These are phyloP conservation scores for Microchrysa polita DNA, from an alignment of 2,888 invertebrate species.

Conservation along the genomic window DNA sequence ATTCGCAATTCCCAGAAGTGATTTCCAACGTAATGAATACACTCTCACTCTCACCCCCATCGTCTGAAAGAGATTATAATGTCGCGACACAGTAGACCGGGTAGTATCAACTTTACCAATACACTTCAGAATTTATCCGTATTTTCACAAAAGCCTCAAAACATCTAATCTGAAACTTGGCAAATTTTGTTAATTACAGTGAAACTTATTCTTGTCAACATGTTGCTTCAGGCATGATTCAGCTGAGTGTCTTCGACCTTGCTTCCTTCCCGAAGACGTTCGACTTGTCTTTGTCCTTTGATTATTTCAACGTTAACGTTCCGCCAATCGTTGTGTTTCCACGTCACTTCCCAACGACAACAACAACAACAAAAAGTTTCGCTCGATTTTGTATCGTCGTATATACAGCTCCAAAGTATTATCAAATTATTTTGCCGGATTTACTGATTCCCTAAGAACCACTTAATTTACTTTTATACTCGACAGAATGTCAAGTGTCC, in stretches of 20 bases:
- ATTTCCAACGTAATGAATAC: neutral
- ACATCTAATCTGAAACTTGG: slow-evolving; percentile 33
- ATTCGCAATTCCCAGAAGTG: neutral
- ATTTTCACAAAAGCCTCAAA: slow-evolving; percentile 12
- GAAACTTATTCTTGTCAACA: slow-evolving; percentile 43
- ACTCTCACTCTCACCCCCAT: neutral
- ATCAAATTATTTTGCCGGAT: slow-evolving; percentile 43
- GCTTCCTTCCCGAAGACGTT: neutral
- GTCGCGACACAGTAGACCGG: neutral
- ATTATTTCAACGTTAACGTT: neutral
- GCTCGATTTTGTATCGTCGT: neutral
- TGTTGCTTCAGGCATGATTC: slow-evolving; percentile 32
- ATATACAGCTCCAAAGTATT: slow-evolving; percentile 27
- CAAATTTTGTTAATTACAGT: slow-evolving; percentile 40
- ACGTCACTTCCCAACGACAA: neutral
- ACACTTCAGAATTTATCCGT: neutral
- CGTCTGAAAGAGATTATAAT: neutral
- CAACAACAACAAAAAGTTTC: neutral
- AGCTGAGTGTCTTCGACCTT: neutral
- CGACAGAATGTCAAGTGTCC: slow-evolving; percentile 43
- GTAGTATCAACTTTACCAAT: neutral
- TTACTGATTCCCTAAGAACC: slow-evolving; percentile 43
- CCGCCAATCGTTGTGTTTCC: neutral
- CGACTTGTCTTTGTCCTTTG: neutral
- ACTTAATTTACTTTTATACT: slow-evolving; percentile 43